Conservation (phyloP, 2,113 vertebrate species). For the Crypturellus undulatus region DNA sequence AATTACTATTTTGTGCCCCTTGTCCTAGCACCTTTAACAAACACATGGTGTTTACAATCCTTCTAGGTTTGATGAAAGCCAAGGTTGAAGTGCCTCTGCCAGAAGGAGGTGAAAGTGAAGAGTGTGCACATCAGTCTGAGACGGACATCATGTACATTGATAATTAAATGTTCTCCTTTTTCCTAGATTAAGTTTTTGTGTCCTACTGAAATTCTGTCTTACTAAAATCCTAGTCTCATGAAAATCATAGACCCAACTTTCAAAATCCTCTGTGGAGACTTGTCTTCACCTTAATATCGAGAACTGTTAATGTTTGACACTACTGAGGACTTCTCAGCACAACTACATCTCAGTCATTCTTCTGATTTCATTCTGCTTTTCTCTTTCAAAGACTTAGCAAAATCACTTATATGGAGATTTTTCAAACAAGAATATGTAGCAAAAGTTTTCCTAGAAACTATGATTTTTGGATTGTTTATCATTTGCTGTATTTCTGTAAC, state of each 20-base stretch:
- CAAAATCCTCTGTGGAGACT: not conserved
- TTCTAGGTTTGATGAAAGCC: constrained; percentile 16
- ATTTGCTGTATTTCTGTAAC: not conserved
- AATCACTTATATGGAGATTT: not conserved
- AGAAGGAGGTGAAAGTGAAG: not conserved
- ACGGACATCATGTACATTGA: constrained; percentile 24
- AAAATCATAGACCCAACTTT: not conserved
- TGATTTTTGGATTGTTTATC: not conserved
- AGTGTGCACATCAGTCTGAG: not conserved
- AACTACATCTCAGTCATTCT: not conserved
- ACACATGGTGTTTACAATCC: not conserved
- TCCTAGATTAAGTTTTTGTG: not conserved
- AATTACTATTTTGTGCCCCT: not conserved
- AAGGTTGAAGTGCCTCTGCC: not conserved
- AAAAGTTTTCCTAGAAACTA: not conserved
- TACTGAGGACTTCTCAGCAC: not conserved
- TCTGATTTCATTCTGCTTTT: not conserved
- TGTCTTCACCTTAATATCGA: not conserved
- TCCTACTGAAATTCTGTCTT: not conserved
- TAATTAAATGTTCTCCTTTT: not conserved
- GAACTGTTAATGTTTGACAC: not conserved
- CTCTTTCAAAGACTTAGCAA: not conserved
- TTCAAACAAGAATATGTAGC: not conserved
- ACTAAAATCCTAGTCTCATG: not conserved
- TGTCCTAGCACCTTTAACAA: not conserved